Evolutionary conservation across 64 coral and sea anemone genomes (phyloP), one percentile per base, ranked within the genome.

Genomic region (Astreopora myriophthalma): DNA sequence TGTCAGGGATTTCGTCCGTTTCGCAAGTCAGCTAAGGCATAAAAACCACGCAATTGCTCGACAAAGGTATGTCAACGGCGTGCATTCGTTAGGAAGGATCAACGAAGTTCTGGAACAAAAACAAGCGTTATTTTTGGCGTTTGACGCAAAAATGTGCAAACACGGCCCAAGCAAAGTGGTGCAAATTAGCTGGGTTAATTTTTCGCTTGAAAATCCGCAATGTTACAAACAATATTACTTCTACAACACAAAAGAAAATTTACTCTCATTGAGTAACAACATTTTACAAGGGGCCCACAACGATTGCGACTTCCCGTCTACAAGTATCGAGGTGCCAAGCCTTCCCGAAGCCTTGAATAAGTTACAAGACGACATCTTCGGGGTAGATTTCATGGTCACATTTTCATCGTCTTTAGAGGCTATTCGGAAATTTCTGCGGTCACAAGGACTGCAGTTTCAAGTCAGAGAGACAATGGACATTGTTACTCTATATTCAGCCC

Each of bases 41-140:
- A 83, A 83, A 63, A 83, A 39, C 26, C 32, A 57, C 20, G 57
- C 79, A 30, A 83, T 83, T 34, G 20, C 8, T 83, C 79, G 52
- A 14, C 79, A 83, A 83, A 83, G 79, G 8, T 35, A 65, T 12
- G 22, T 83, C 30, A 83, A 83, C 38, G 79, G 79, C 3, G 9
- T 83, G 32, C 25, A 83, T 60, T 36, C 25, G 31, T 22, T 65
- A 13, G 52, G 38, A 39, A 83, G 79, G 32, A 65, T 83, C 4
- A 83, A 38, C 32, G 55, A 63, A 20, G 33, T 64, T 35, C 23
- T 83, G 52, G 55, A 65, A 3, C 17, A 38, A 38, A 83, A 83
- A 83, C 0, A 34, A 25, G 55, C 79, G 10, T 83, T 20, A 64
- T 83, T 83, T 66, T 83, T 83, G 38, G 79, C 57, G 19, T 64